Percentiles rank a stretch among this genome's conserved stretches.
These are phyloP conservation scores for Drosophila jambulina DNA, from an alignment of 1,140 invertebrate species.

Conservation along the genomic window DNA sequence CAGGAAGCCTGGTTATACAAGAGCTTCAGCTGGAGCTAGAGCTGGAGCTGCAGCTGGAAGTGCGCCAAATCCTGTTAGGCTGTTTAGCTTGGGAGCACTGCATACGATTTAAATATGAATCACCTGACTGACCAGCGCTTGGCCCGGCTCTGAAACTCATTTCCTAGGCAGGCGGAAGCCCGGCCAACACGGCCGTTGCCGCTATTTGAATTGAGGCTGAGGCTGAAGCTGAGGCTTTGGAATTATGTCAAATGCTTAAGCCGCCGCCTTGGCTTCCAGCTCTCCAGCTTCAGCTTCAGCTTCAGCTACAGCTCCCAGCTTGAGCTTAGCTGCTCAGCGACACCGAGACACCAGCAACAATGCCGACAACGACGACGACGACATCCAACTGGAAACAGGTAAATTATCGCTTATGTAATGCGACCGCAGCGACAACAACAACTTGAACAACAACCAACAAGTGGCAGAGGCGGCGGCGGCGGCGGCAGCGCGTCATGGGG, in stretches of 20 bases:
- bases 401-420: slow-evolving; percentile 80
- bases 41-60: not conserved
- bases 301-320: not conserved
- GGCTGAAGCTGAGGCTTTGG: slow-evolving; percentile 43
- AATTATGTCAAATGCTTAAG: slow-evolving; percentile 79
- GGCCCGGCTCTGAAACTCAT: slow-evolving; percentile 8
- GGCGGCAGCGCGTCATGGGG: slow-evolving; percentile 1
- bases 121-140: slow-evolving; percentile 5
- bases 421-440: slow-evolving; percentile 50
- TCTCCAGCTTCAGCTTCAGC: not conserved
- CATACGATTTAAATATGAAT: slow-evolving; percentile 52
- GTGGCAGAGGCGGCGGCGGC: not conserved
- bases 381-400: slow-evolving; percentile 74
- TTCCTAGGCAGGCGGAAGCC: slow-evolving; percentile 46
- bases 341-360: slow-evolving; percentile 34
- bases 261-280: slow-evolving; percentile 12
- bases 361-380: slow-evolving; percentile 29
- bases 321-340: not conserved
- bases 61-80: slow-evolving; percentile 38
- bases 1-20: slow-evolving; percentile 38
- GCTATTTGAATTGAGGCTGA: slow-evolving; percentile 46
- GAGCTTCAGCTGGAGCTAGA: not conserved
- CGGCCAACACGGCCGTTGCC: not conserved
- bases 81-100: slow-evolving; percentile 4
- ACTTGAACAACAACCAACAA: slow-evolving; percentile 7